Base-by-base conservation (phyloP, 35 echinoderm and acorn worm genomes). In the Apostichopus parvimensis region DNA sequence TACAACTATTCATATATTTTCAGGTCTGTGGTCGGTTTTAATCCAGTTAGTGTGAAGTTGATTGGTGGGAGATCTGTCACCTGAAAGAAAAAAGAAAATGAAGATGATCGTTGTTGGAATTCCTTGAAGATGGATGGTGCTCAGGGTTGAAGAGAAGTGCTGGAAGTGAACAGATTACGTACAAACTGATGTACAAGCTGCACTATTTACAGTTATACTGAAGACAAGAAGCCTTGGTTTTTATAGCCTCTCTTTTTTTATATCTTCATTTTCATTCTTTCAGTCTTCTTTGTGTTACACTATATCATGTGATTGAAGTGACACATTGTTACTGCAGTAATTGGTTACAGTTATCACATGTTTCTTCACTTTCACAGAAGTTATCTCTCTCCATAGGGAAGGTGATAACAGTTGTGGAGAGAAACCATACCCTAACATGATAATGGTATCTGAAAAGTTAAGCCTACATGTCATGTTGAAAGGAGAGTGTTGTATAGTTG, bases 21-120 rank as follows among this genome's bases (percentile, higher is more conserved):
- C 54, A 84, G 81, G 56, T 84, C 81, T n/a, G 7, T 58, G 10
- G 14, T 84, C 0, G 57, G 57, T 59, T 84, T 58, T 84, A 59
- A 10, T 58, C 54, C 17, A 28, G 81, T 84, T 53, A 20, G 58
- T 6, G 81, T 84, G 14, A 84, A 84, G 81, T 20, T 84, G 81
- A 56, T 84, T 58, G 55, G 81, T 84, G 55, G 81, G 54, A 84
- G 81, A 84, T 52, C 55, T 23, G 54, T 59, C 0, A 17, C 81
- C 53, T 84, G 81, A 84, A 52, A 56, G 17, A 18, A 84, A 15
- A 9, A 5, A 22, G 20, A 75, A 24, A 18, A 6, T 75, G 14
- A 75, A 7, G 21, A 22, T 45, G 3, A 45, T 45, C 34, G 34
- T 3, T 45, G 34, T 45, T 45, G 34, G 34, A 82, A 55, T 2